These are phyloP conservation scores for Halcyon malimbica DNA, from an alignment of 2,113 vertebrate genomes.

Conservation along the genomic window DNA sequence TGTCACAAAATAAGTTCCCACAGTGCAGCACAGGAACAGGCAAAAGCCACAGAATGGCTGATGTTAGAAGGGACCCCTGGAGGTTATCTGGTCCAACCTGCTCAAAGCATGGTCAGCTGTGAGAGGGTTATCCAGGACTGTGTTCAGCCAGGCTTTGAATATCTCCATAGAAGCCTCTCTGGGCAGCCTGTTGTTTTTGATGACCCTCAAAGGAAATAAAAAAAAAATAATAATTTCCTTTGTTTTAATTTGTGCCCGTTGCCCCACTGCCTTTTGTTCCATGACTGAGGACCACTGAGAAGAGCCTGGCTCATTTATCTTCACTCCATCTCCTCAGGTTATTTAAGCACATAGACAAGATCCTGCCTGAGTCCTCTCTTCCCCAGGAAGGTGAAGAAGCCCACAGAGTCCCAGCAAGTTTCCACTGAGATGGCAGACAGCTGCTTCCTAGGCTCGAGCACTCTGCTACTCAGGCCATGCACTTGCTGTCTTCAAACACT, in stretches of 20 bases:
- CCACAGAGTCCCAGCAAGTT: background rate
- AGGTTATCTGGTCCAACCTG: background rate
- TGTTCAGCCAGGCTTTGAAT: background rate
- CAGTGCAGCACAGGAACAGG: background rate
- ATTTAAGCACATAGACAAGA: background rate
- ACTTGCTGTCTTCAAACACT: background rate
- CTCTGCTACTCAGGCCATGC: background rate
- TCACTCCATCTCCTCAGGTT: background rate
- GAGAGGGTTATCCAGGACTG: background rate
- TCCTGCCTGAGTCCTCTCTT: background rate
- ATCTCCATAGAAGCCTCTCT: background rate
- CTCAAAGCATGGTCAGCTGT: background rate
- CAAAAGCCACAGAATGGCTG: background rate
- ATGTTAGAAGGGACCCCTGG: background rate
- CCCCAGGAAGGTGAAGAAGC: background rate
- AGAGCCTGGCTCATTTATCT: background rate
- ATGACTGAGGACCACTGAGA: background rate
- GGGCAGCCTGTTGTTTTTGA: background rate
- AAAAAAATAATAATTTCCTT: background rate
- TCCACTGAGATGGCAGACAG: background rate
- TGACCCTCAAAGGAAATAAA: background rate
- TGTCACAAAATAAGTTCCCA: background rate
- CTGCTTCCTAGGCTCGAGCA: background rate
- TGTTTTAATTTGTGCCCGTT: background rate
- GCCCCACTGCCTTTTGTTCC: background rate